phyloP scores from a whole-genome alignment of 2,888 invertebrate species.

The Uropetala carovei region DNA sequence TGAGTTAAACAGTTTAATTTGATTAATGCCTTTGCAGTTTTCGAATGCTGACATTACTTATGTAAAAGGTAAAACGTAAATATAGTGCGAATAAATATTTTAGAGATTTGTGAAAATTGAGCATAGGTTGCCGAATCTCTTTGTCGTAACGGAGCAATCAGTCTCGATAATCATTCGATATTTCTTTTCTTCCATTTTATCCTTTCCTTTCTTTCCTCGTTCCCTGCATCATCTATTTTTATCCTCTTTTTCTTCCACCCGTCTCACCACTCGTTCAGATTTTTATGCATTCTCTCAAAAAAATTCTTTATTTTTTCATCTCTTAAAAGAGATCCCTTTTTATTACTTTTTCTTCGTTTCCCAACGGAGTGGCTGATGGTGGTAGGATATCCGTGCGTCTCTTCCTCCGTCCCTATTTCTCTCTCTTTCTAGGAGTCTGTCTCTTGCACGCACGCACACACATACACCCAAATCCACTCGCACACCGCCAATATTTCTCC shows the following conservation, averaged over 20 bases:
- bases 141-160: no score
- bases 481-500: not conserved
- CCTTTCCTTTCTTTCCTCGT: not conserved
- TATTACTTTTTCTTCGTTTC: not conserved
- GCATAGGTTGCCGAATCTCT: no score
- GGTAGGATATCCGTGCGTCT: not conserved
- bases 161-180: not conserved
- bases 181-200: not conserved
- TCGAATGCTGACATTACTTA: no score
- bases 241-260: not conserved
- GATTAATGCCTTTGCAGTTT: no score
- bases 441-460: no score
- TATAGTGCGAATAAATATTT: no score
- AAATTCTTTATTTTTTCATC: not conserved
- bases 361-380: not conserved
- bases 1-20: no score
- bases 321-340: not conserved
- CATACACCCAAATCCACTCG: not conserved
- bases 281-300: slow-evolving; percentile 4
- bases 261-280: not conserved
- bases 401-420: not conserved
- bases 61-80: no score
- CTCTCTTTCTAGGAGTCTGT: not conserved
- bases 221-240: not conserved
- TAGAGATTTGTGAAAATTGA: no score